Evolutionary conservation across 2,888 invertebrate genomes (phyloP).

Genomic region (Lasioglossum calceatum): DNA sequence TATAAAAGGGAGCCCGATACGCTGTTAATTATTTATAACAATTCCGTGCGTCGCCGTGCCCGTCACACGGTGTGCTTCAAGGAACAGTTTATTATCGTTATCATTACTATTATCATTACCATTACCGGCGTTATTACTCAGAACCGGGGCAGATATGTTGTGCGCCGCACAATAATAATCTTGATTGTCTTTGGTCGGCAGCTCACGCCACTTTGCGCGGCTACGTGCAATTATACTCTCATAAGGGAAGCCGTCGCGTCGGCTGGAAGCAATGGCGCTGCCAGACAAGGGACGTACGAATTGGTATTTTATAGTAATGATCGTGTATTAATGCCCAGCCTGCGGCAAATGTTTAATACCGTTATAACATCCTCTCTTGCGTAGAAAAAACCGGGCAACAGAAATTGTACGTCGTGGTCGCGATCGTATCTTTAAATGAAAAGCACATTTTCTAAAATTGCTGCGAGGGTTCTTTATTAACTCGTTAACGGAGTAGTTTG

Average conservation of each 20-base stretch:
- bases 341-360: slow-evolving; percentile 53
- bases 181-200: slow-evolving; percentile 73
- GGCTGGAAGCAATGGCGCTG: slow-evolving; percentile 27
- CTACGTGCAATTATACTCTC: slow-evolving; percentile 72
- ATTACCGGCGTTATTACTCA: slow-evolving; percentile 70
- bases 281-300: slow-evolving; percentile 53
- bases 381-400: not conserved
- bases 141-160: slow-evolving; percentile 58
- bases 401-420: not conserved
- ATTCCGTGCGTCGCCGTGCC: slow-evolving; percentile 25
- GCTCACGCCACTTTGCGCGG: slow-evolving; percentile 73
- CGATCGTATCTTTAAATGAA: not conserved
- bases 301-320: slow-evolving; percentile 61
- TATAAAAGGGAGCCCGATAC: slow-evolving; percentile 37
- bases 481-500: not conserved
- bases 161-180: slow-evolving; percentile 72
- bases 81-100: slow-evolving; percentile 68
- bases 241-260: slow-evolving; percentile 45
- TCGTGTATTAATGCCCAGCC: slow-evolving; percentile 41
- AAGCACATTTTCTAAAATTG: not conserved
- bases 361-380: slow-evolving; percentile 34
- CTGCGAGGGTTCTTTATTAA: not conserved
- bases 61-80: slow-evolving; percentile 36
- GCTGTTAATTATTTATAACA: slow-evolving; percentile 77
- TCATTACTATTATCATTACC: slow-evolving; percentile 74